Conservation (phyloP, 2,797 vertebrate genomes). For the Gila robusta region DNA sequence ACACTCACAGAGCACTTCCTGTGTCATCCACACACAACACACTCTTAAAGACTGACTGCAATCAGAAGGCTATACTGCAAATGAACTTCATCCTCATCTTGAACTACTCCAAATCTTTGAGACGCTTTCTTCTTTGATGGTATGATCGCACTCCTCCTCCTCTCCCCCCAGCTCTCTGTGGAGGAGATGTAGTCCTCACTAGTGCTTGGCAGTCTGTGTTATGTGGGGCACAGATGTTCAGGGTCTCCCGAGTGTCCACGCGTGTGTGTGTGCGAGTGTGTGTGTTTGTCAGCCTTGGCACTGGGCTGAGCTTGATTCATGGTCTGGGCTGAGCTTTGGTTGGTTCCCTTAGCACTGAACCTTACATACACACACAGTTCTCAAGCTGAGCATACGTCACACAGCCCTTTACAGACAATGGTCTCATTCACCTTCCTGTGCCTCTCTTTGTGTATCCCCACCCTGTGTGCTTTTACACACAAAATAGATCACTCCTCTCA, state of each 20-base stretch:
- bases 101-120: slow-evolving; percentile 48
- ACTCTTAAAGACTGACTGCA: slow-evolving; percentile 43
- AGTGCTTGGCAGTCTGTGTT: slow-evolving; percentile 62
- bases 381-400: slow-evolving; percentile 47
- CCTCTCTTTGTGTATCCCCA: slow-evolving; percentile 15
- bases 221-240: slow-evolving; percentile 70
- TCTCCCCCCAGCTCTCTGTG: slow-evolving; percentile 40
- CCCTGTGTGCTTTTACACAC: slow-evolving; percentile 28
- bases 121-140: slow-evolving; percentile 39
- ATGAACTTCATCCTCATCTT: slow-evolving; percentile 57
- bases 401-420: slow-evolving; percentile 32
- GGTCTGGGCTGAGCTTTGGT: slow-evolving; percentile 64
- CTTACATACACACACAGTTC: slow-evolving; percentile 24
- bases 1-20: slow-evolving; percentile 36
- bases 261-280: slow-evolving; percentile 44
- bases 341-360: slow-evolving; percentile 61
- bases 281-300: slow-evolving; percentile 59
- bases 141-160: slow-evolving; percentile 29
- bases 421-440: slow-evolving; percentile 49
- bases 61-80: slow-evolving; percentile 17
- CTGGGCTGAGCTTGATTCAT: slow-evolving; percentile 64
- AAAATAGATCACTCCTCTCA: slow-evolving; percentile 23
- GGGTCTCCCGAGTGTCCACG: slow-evolving; percentile 62
- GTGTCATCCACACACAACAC: slow-evolving; percentile 57
- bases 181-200: slow-evolving; percentile 47